Evolutionary conservation across 23 tunicate species (phyloP).

Genomic region (Ascidia mentula): DNA sequence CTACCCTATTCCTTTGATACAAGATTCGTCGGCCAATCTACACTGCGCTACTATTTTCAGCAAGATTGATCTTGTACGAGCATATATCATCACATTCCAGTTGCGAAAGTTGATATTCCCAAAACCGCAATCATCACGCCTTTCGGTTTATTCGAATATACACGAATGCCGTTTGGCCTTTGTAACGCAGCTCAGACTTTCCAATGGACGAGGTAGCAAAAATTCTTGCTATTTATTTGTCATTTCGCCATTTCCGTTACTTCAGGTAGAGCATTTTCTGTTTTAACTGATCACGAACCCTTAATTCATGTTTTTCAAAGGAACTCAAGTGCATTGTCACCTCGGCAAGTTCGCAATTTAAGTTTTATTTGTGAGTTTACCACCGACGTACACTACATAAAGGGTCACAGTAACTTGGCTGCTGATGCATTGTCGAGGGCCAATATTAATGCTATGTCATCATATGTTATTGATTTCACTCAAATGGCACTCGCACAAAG

Average conservation of each 20-base stretch:
- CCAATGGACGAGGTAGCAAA: constrained; percentile 45
- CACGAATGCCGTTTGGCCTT: constrained; percentile 32
- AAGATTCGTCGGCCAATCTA: constrained; percentile 26
- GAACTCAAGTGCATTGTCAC: background rate
- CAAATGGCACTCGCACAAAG: background rate
- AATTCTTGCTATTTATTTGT: constrained; percentile 16
- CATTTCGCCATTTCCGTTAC: constrained; percentile 26
- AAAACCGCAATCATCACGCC: constrained; percentile 32
- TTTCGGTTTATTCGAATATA: constrained; percentile 31
- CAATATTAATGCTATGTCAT: too few relatives aligned
- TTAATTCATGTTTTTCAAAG: background rate
- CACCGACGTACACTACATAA: background rate
- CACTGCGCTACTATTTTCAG: constrained; percentile 17
- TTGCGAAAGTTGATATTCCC: background rate
- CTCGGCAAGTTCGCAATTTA: constrained; percentile 18
- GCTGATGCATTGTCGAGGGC: constrained; percentile 3
- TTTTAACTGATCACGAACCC: constrained; percentile 26
- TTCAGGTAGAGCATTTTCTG: constrained; percentile 11
- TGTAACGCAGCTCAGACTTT: constrained; percentile 31
- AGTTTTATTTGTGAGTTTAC: constrained; percentile 9
- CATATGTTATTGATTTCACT: background rate
- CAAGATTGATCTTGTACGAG: constrained; percentile 33
- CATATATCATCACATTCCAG: constrained; percentile 39
- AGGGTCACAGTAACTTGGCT: background rate
- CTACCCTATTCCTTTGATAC: constrained; percentile 28